These are phyloP conservation scores for Xiphias gladius DNA, from an alignment of 2,113 vertebrate species.

Conservation along the genomic window DNA sequence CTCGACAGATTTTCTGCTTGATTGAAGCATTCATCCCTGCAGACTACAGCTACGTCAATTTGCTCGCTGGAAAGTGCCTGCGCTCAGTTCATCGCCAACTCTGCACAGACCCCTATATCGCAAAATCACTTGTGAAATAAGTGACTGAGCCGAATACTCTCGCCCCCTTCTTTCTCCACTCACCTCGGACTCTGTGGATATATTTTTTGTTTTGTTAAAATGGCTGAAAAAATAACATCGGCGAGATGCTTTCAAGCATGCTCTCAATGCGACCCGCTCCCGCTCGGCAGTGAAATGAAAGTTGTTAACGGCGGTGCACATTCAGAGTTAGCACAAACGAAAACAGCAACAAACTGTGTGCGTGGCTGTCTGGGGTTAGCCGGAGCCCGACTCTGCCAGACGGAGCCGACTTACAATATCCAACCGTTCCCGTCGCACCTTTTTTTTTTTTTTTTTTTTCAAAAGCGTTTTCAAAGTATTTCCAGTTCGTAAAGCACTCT, in stretches of 20 bases:
- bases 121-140: constrained; percentile 39
- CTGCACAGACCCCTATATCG: constrained; percentile 2
- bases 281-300: constrained; percentile 32
- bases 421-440: neutral
- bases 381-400: neutral
- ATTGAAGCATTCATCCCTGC: constrained; percentile 33
- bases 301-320: constrained; percentile 34
- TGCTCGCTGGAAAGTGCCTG: constrained; percentile 44
- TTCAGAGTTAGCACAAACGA: constrained; percentile 16
- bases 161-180: neutral
- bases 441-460: no score
- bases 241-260: no score
- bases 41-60: constrained; percentile 17
- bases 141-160: neutral
- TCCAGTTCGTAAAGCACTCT: neutral
- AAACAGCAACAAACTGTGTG: constrained; percentile 61
- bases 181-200: neutral
- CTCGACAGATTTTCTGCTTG: constrained; percentile 55
- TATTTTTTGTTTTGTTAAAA: neutral
- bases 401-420: constrained; percentile 18
- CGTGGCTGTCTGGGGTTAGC: constrained; percentile 50
- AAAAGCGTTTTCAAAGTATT: neutral
- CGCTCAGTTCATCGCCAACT: constrained; percentile 2
- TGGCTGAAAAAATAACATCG: no score
- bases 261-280: no score